A percentile compares a stretch with the other conserved stretches of the same genome.
Conservation (phyloP, 2,113 vertebrate genomes). For the Naja naja region DNA sequence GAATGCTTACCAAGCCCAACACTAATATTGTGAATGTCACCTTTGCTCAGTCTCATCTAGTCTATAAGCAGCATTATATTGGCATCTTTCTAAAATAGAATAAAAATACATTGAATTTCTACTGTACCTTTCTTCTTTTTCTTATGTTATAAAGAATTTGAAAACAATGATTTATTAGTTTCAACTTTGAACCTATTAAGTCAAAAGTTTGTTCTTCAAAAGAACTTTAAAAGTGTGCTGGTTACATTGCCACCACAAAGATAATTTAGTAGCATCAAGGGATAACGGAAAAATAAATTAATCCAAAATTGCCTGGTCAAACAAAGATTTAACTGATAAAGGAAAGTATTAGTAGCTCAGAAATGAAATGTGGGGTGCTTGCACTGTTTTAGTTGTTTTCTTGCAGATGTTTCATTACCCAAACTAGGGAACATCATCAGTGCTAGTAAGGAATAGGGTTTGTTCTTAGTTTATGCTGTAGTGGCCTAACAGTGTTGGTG, state of each 20-base stretch:
- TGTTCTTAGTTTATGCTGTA: no score
- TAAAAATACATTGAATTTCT: not conserved
- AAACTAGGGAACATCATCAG: no score
- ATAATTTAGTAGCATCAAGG: not conserved
- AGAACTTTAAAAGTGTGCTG: not conserved
- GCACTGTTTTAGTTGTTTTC: no score
- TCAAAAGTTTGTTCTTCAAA: constrained; percentile 13
- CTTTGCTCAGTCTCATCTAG: not conserved
- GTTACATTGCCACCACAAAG: constrained; percentile 15
- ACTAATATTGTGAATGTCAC: not conserved
- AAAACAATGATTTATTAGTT: not conserved
- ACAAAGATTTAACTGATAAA: no score
- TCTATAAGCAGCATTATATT: not conserved
- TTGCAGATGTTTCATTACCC: no score
- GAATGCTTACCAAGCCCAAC: not conserved
- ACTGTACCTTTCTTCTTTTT: not conserved
- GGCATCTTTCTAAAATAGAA: not conserved
- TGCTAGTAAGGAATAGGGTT: no score
- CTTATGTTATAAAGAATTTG: not conserved
- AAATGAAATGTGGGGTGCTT: no score
- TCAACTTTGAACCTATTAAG: not conserved
- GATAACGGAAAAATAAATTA: not conserved
- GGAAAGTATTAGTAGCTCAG: no score
- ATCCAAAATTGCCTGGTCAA: not conserved
- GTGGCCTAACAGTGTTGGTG: no score